Evolutionary conservation across 2,113 vertebrate genomes (phyloP), one percentile per base, ranked within the genome.

Genomic region (Taxidea taxus): DNA sequence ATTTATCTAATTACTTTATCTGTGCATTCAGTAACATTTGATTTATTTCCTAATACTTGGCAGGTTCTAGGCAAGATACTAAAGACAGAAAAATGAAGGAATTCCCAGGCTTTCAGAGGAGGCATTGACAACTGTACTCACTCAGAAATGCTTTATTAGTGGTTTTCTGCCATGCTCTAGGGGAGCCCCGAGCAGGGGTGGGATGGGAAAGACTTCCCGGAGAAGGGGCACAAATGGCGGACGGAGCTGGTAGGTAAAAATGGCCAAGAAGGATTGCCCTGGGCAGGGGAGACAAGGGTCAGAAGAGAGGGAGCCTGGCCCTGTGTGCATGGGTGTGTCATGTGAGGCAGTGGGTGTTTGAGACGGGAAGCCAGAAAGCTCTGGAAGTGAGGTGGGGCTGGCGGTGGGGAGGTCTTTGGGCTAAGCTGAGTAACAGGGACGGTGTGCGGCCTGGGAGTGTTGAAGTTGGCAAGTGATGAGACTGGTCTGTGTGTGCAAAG

Each of bases 71-170:
- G 42, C 56, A 70, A 47, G 34, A 39, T 66, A 27, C 64, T 82
- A 84, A 83, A 86, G 39, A 91, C 60, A 31, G 34, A 92, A 77
- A 88, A 90, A 34, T 20, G 64, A 66, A 96, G 86, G 37, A 42
- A 25, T 31, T 68, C 18, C 60, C 11, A 60, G 16, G 82, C 49
- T 72, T 85, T 66, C 31, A 44, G 49, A 83, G 77, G 58, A 72
- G 75, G 74, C 20, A 27, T 34, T 31, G 74, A 27, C 18, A 49
- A 11, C 3, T 44, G 15, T 37, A 3, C 39, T 74, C 49, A 10
- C 1, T 91, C 62, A 20, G 51, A 74, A 27, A 13, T 64, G 34
- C 18, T 10, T 58, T 15, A 20, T 44, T 27, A 39, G 78, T n/a
- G 42, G 15, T 23, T 14, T 13, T 80, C 2, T 9, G 37, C 23